Percentiles rank a stretch among this genome's conserved stretches.
These are phyloP conservation scores for Syndactyla subalaris DNA, from an alignment of 2,797 vertebrate genomes.

Conservation along the genomic window DNA sequence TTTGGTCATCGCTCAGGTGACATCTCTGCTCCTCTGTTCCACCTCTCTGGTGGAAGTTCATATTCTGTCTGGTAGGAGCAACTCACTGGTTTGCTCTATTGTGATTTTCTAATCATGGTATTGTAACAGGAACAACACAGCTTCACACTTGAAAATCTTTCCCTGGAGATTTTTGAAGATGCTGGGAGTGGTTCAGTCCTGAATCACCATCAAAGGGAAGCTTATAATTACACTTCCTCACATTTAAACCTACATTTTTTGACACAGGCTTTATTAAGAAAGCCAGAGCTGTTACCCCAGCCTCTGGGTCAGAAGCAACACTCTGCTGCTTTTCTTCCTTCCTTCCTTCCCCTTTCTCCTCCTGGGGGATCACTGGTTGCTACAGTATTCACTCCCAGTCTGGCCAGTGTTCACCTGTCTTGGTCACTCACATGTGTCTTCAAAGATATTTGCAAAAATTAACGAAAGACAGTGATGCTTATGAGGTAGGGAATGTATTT, in stretches of 20 bases:
- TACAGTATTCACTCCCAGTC: background rate
- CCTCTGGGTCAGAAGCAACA: background rate
- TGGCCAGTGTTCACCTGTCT: background rate
- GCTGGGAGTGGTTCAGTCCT: background rate
- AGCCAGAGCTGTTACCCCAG: background rate
- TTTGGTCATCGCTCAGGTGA: background rate
- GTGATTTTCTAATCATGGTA: background rate
- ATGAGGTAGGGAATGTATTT: background rate
- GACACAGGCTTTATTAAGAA: background rate
- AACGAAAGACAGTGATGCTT: background rate
- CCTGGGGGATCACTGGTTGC: fast-evolving
- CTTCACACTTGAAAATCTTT: background rate
- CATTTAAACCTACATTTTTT: background rate
- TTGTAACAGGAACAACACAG: fast-evolving
- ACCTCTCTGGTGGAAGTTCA: background rate
- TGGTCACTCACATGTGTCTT: background rate
- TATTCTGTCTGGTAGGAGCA: background rate
- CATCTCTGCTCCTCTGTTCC: background rate
- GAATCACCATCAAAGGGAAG: background rate
- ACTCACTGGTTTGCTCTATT: background rate
- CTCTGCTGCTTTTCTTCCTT: background rate
- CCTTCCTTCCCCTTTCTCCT: background rate
- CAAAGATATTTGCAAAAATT: background rate
- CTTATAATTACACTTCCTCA: background rate
- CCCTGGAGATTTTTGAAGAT: background rate